phyloP scores from a whole-genome alignment of 2,797 vertebrate genomes.

The Gastrophryne carolinensis region DNA sequence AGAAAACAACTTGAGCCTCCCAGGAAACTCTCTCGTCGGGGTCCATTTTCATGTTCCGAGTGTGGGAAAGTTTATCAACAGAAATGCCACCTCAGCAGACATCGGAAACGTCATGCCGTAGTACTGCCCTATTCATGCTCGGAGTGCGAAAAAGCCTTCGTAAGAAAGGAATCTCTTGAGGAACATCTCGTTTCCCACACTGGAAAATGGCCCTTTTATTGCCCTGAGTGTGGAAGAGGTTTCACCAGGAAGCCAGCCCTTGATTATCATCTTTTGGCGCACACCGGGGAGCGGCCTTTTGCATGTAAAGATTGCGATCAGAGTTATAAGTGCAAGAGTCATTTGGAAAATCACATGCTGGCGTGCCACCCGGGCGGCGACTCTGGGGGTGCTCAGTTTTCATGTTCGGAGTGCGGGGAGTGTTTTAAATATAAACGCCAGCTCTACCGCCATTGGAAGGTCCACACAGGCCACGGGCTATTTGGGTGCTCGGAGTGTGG shows the following conservation, averaged over 20 bases:
- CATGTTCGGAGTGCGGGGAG: too few species aligned
- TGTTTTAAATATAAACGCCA: too few species aligned
- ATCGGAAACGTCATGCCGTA: neutral
- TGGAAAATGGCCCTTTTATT: neutral
- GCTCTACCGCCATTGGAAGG: too few species aligned
- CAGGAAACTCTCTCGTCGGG: too few species aligned
- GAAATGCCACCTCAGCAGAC: neutral
- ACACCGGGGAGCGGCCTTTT: neutral
- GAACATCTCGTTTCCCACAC: neutral
- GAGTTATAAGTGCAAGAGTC: too few species aligned
- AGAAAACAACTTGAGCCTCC: too few species aligned
- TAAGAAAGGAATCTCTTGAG: neutral
- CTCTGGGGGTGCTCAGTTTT: too few species aligned
- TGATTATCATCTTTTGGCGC: neutral
- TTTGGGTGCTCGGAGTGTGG: too few species aligned
- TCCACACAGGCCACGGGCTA: too few species aligned
- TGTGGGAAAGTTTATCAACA: constrained; percentile 55
- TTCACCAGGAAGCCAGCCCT: neutral
- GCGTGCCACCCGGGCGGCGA: too few species aligned
- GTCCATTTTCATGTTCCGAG: constrained; percentile 56
- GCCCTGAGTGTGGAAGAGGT: neutral
- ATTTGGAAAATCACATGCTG: too few species aligned
- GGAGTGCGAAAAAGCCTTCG: neutral
- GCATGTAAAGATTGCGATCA: neutral
- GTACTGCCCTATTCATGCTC: neutral